Evolutionary conservation across 2,113 vertebrate genomes (phyloP), one percentile per base, ranked within the genome.

Genomic region (Oncorhynchus gorbuscha): DNA sequence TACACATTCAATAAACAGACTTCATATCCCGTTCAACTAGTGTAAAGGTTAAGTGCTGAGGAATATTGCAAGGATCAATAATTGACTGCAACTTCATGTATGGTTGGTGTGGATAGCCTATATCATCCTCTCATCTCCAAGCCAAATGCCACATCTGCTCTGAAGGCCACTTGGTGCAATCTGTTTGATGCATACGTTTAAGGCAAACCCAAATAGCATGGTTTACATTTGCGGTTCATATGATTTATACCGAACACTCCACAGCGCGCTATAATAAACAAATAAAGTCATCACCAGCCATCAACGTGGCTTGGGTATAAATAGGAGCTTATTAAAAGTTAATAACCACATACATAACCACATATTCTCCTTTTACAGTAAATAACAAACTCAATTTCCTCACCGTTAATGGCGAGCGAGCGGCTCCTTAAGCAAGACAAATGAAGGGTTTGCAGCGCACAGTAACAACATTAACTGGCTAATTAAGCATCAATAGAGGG

Each of bases 31-130:
- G 83, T 92, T 90, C 83, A 69, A 90, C 91, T 90, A 91, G 91
- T 91, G 93, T 93, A 94, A 94, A 94, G 94, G 94, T 94, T 94
- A 94, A 93, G 91, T 92, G 92, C 92, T 92, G 89, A 88, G 90
- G 90, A 93, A 93, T 94, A 94, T 93, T 82, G 83, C 77, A 73
- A 35, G 81, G 90, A 94, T 94, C 94, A 84, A 94, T 94, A 94
- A 89, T 84, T 58, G 90, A 89, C 91, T 91, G 88, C 87, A 92
- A 93, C 90, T 93, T 93, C 88, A 89, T 79, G 83, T 92, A 90
- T 88, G 87, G 88, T 86, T 3, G 69, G 35, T 4, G 69, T 8
- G 9, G 45, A 11, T 49, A 49, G 45, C n/a, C 69, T 64, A 75
- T 59, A 81, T 65, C 83, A 45, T 22, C 76, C 18, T 22, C 61